phyloP scores from a whole-genome alignment of 92 coral and sea anemone genomes.

The Blastomussa wellsi region DNA sequence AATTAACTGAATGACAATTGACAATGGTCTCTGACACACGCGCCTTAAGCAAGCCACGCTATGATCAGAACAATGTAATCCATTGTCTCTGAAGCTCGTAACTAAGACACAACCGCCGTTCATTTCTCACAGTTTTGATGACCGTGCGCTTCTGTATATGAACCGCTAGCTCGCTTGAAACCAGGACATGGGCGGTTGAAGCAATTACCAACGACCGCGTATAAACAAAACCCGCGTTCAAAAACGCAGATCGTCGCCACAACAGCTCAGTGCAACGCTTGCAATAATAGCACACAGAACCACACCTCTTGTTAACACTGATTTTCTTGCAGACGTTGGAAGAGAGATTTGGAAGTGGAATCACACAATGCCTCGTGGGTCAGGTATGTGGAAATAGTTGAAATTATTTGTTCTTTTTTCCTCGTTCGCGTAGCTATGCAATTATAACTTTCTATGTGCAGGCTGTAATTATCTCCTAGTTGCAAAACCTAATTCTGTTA shows the following conservation, averaged over 20 bases:
- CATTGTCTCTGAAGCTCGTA: constrained; percentile 49
- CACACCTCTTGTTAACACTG: constrained; percentile 7
- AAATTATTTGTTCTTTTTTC: constrained; percentile 22
- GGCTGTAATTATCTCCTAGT: constrained; percentile 32
- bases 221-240: constrained; percentile 35
- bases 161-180: neutral
- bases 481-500: constrained; percentile 24
- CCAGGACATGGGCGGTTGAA: constrained; percentile 36
- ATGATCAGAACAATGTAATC: constrained; percentile 57
- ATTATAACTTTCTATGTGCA: constrained; percentile 31
- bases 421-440: constrained; percentile 31
- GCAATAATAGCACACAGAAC: neutral
- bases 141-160: neutral
- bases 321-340: constrained; percentile 33
- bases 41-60: constrained; percentile 86
- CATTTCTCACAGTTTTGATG: constrained; percentile 22
- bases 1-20: constrained; percentile 75
- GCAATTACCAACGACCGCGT: constrained; percentile 21
- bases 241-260: constrained; percentile 4
- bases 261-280: constrained; percentile 23
- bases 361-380: constrained; percentile 60
- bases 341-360: constrained; percentile 9
- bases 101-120: constrained; percentile 59
- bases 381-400: constrained; percentile 46
- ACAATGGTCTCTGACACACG: constrained; percentile 76